Base-by-base conservation (phyloP, 2,797 vertebrate genomes). In the Choloepus didactylus region DNA sequence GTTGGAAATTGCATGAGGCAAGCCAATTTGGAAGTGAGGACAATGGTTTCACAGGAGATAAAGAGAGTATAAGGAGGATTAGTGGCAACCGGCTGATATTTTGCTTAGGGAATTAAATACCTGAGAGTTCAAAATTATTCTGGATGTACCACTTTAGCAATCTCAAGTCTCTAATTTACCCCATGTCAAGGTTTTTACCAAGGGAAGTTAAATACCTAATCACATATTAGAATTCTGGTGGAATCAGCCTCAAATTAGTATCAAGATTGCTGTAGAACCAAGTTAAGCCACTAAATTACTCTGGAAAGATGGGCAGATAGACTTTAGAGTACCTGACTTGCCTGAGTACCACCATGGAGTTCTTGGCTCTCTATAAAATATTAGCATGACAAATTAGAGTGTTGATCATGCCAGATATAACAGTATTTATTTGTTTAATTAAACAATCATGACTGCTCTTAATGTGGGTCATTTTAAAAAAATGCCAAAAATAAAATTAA, bases 401-500 rank as follows among this genome's bases (percentile, higher is more conserved):
- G 98, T 98, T 98, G 98, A 99, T 99, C 83, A 82, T 97, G 93
- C 93, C 97, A 98, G 98, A 99, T 99, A 99, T 98, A 98, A 95
- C 98, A 98, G 95, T 98, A 99, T 99, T 99, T 98, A 99, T 99
- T 99, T 99, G 99, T 99, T 99, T 99, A 99, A 99, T 99, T 99
- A 99, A 99, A 99, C 98, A 99, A 98, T 98, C 97, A 98, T 98
- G 98, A 98, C 98, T 99, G 98, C 95, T 99, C 67, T 97, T 99
- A 98, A 98, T 98, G 98, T 99, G 98, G 99, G 99, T 99, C 99
- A 99, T 99, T 99, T 99, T 98, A 98, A 98, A 16, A 99, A 99
- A 99, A 99, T 98, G 98, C 98, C 99, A 98, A 99, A 99, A 99
- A 99, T 99, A 99, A 99, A 99, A 99, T 99, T 99, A 99, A 99